phyloP scores from a whole-genome alignment of 2,888 invertebrate species.

The Ischnura elegans region DNA sequence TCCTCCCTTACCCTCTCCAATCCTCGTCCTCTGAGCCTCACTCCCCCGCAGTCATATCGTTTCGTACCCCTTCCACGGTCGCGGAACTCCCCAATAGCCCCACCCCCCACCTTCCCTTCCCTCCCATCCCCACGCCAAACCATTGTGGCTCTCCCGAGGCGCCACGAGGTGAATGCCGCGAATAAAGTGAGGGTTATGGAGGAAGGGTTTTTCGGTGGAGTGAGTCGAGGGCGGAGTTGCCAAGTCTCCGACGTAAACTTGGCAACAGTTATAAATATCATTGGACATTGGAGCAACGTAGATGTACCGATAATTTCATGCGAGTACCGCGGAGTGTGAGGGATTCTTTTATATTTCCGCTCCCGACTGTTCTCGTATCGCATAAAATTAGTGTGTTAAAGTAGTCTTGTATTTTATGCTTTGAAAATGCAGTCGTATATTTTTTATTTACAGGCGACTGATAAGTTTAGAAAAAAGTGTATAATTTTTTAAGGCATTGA shows the following conservation, averaged over 20 bases:
- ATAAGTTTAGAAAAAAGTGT: not conserved
- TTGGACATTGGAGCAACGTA: not conserved
- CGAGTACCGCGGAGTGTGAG: not conserved
- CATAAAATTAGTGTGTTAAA: not conserved
- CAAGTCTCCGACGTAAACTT: not conserved
- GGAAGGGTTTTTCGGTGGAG: too few relatives aligned
- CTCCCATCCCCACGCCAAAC: not conserved
- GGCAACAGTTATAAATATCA: constrained; percentile 37
- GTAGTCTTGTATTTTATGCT: not conserved
- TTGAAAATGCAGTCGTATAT: not conserved
- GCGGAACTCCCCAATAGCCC: not conserved
- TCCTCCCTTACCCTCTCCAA: not conserved
- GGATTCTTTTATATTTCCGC: not conserved
- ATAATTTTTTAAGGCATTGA: not conserved
- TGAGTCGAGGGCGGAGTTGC: constrained; percentile 16
- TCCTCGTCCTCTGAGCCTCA: not conserved
- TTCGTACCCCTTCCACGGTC: not conserved
- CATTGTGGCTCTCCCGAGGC: constrained; percentile 38
- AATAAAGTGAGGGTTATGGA: not conserved
- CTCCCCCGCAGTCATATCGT: constrained; percentile 5
- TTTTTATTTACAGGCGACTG: not conserved
- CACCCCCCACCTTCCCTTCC: not conserved
- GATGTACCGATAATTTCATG: constrained; percentile 1
- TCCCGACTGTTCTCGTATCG: not conserved
- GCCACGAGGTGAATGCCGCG: constrained; percentile 25